Evolutionary conservation across 2,113 vertebrate species (phyloP).

Genomic region (Tamias sibiricus): DNA sequence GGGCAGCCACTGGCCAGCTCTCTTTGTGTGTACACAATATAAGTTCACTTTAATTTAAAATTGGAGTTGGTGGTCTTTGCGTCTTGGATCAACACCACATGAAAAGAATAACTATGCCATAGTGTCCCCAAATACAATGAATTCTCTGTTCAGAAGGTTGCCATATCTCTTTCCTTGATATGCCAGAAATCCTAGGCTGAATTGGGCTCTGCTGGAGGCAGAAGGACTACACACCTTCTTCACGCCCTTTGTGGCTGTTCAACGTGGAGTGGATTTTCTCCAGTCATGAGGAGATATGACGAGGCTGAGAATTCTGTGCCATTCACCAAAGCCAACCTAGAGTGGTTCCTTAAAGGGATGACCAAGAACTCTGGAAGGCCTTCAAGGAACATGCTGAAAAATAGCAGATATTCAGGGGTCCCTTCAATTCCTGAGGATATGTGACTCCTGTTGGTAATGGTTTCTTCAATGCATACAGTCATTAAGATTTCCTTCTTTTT

Average conservation of each 20-base stretch:
- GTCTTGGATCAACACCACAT: no score
- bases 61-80: no score
- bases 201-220: background rate
- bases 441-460: no score
- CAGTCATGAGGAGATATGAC: background rate
- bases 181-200: background rate
- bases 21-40: no score
- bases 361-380: constrained; percentile 38
- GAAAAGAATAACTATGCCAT: background rate
- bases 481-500: constrained; percentile 71
- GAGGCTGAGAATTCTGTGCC: background rate
- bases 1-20: no score
- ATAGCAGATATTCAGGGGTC: constrained; percentile 43
- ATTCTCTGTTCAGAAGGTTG: background rate
- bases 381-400: constrained; percentile 61
- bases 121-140: no score
- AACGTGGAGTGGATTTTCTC: background rate
- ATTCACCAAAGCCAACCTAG: background rate
- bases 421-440: constrained; percentile 71
- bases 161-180: fast-evolving
- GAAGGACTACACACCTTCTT: background rate
- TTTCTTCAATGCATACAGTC: constrained; percentile 41
- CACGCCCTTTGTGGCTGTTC: background rate
- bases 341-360: background rate
- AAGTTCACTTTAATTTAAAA: no score